These are phyloP conservation scores for Rhodeus uyekii DNA, from an alignment of 2,797 vertebrate genomes.

Conservation along the genomic window DNA sequence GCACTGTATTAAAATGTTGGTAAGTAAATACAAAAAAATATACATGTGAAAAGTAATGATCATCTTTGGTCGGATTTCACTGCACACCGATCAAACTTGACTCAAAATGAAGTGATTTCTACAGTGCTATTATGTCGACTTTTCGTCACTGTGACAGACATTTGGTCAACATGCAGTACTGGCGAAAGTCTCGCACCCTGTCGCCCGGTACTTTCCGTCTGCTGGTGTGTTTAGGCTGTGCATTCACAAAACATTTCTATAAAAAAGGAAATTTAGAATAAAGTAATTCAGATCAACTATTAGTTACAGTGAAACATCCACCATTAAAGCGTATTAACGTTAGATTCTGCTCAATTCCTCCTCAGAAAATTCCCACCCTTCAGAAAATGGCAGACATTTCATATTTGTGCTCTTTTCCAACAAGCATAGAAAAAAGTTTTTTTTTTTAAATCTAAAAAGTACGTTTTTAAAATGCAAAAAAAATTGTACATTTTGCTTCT, in stretches of 20 bases:
- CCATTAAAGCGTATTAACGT: not conserved
- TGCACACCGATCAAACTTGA: not conserved
- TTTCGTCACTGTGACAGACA: not conserved
- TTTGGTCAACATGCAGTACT: slow-evolving; percentile 14
- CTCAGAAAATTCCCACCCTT: not conserved
- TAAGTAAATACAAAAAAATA: not conserved
- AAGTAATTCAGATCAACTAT: not conserved
- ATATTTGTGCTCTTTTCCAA: slow-evolving; percentile 3
- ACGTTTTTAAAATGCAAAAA: not conserved
- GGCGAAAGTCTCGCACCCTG: not conserved
- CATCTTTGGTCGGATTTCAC: not conserved
- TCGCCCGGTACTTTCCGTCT: not conserved
- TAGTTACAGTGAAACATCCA: not conserved
- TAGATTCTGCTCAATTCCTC: not conserved
- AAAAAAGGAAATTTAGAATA: not conserved
- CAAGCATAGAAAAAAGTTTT: not conserved
- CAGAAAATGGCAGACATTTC: not conserved
- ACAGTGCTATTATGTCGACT: not conserved
- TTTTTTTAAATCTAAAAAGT: not conserved
- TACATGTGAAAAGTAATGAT: no score
- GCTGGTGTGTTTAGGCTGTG: slow-evolving; percentile 14
- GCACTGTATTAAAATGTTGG: not conserved
- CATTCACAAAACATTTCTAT: not conserved
- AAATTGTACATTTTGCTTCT: not conserved
- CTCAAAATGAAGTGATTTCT: not conserved